These are phyloP conservation scores for Gastrophryne carolinensis DNA, from an alignment of 2,797 vertebrate species.

Conservation along the genomic window DNA sequence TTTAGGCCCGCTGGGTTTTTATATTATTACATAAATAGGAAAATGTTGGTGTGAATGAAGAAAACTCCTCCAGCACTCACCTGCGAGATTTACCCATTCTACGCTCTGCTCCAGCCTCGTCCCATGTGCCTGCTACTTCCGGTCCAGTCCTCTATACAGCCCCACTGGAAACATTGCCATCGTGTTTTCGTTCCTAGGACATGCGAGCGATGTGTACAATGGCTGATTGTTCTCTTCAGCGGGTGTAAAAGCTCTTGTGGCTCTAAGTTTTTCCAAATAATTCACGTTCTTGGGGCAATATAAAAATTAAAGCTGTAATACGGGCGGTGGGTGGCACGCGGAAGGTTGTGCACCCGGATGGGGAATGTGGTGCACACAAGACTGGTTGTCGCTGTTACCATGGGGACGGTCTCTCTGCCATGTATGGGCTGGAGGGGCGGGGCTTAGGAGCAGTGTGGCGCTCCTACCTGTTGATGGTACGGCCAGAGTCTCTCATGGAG, in stretches of 20 bases:
- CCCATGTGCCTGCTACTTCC: constrained; percentile 4
- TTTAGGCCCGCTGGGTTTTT: no score
- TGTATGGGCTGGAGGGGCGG: background rate
- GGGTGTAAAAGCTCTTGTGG: no score
- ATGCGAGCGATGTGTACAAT: no score
- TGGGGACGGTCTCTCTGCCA: background rate
- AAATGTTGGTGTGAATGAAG: no score
- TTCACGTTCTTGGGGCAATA: no score
- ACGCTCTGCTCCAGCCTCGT: background rate
- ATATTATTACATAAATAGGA: no score
- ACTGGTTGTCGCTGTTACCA: constrained; percentile 4
- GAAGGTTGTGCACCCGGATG: background rate
- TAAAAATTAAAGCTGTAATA: no score
- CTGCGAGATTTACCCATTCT: constrained; percentile 39
- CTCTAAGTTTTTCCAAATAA: no score
- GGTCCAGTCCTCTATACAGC: background rate
- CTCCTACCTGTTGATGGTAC: background rate
- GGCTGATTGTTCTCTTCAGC: no score
- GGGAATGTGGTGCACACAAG: background rate
- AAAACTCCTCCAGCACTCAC: no score
- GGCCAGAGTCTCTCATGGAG: no score
- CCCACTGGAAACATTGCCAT: background rate
- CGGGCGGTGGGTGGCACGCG: no score
- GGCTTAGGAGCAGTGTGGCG: background rate
- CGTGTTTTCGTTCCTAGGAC: background rate